Evolutionary conservation across 2,797 vertebrate genomes (phyloP).

Genomic region (Emys orbicularis): DNA sequence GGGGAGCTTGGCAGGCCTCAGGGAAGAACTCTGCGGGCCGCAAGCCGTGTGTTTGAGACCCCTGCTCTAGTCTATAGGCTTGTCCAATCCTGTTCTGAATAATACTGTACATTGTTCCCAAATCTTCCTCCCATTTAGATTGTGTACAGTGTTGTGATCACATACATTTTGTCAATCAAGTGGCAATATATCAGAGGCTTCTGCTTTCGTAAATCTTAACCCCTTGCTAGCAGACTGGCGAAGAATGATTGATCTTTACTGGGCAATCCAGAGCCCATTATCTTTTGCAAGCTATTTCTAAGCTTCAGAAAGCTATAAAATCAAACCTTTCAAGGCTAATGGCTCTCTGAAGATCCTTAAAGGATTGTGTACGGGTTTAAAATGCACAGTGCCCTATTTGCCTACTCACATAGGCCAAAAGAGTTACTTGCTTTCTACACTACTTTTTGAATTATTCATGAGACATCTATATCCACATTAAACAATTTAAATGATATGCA

Average conservation of each 20-base stretch:
- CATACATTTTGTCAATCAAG: not conserved
- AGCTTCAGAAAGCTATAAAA: not conserved
- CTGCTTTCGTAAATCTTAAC: not conserved
- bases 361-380: rapidly evolving
- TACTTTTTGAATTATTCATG: not conserved
- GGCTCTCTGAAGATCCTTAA: not conserved
- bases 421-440: not conserved
- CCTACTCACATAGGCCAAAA: not conserved
- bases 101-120: not conserved
- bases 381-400: not conserved
- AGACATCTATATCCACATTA: not conserved
- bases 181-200: not conserved
- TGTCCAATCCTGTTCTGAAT: not conserved
- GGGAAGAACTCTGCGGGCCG: too few relatives aligned
- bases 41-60: too few relatives aligned
- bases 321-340: not conserved
- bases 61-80: not conserved
- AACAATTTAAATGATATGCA: rapidly evolving
- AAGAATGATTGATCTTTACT: not conserved
- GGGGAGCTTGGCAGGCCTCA: too few relatives aligned
- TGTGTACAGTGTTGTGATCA: rapidly evolving
- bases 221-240: not conserved
- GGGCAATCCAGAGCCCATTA: not conserved
- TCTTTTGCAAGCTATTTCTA: not conserved
- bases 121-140: rapidly evolving